Evolutionary conservation across 2,797 vertebrate genomes (phyloP).

Genomic region (Morelia viridis): DNA sequence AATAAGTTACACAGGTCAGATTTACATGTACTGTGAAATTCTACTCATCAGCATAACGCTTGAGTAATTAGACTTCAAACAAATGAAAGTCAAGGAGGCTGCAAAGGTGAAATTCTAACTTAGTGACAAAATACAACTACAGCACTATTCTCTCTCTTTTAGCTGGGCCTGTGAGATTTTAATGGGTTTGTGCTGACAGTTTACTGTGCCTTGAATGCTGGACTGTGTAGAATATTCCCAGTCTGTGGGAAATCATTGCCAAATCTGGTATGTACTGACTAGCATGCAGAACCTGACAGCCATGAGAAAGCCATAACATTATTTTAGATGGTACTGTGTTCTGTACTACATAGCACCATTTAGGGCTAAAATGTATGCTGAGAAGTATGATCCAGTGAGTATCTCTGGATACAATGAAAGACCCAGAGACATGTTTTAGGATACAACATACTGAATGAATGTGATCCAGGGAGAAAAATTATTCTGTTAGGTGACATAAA

Average conservation of each 20-base stretch:
- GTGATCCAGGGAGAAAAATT: neutral
- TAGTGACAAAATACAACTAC: conserved; percentile 15
- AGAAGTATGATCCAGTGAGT: neutral
- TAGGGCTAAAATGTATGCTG: neutral
- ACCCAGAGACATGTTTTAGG: neutral
- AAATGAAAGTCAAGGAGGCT: conserved; percentile 30
- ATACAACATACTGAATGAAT: neutral
- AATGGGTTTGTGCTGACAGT: neutral
- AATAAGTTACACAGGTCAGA: conserved; percentile 26
- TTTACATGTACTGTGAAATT: conserved; percentile 45
- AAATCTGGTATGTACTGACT: neutral
- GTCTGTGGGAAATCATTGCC: neutral
- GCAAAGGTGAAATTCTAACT: conserved; percentile 20
- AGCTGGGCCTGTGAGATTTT: neutral
- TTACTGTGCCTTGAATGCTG: neutral
- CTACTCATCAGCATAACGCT: conserved; percentile 33
- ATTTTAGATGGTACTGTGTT: neutral
- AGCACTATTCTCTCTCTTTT: conserved; percentile 1
- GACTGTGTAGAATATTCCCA: neutral
- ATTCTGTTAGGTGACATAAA: neutral
- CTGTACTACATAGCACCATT: neutral
- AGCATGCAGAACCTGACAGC: neutral
- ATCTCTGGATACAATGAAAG: neutral
- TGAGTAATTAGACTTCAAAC: conserved; percentile 29
- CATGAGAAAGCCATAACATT: neutral